Conservation (phyloP, 2,888 invertebrate genomes). For the Alloscopus bannaensis region DNA sequence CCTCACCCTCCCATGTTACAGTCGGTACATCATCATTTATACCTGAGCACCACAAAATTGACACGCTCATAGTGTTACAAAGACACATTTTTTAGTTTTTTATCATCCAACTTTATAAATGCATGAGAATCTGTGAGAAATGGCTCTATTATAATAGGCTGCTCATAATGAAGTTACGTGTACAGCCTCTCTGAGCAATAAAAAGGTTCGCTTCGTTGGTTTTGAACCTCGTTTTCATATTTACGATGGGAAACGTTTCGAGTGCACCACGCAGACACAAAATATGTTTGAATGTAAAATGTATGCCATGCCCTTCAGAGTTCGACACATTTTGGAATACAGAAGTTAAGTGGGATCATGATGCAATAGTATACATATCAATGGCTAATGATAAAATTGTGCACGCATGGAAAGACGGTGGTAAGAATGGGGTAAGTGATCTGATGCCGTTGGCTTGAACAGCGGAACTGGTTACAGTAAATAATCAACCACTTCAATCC, state of each 20-base stretch:
- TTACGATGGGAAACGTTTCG: conserved; percentile 11
- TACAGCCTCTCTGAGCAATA: background rate
- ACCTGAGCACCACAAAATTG: background rate
- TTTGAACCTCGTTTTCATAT: background rate
- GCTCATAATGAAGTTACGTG: background rate
- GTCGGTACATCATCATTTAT: background rate
- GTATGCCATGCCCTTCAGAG: background rate
- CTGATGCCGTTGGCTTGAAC: conserved; percentile 56
- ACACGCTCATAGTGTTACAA: too few species aligned
- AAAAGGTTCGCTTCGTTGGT: background rate
- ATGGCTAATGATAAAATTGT: conserved; percentile 11
- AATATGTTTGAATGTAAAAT: too few species aligned
- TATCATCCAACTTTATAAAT: too few species aligned
- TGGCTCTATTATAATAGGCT: background rate
- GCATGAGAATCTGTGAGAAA: background rate
- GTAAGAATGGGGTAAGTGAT: too few species aligned
- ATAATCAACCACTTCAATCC: conserved; percentile 65
- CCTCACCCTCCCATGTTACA: background rate
- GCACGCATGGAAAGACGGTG: conserved; percentile 1
- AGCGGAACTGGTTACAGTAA: conserved; percentile 62
- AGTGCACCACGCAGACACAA: conserved; percentile 12
- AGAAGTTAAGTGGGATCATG: too few species aligned
- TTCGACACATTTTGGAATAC: too few species aligned
- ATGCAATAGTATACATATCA: too few species aligned
- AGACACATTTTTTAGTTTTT: background rate